Evolutionary conservation across 2,113 vertebrate species (phyloP).

Genomic region (Actenoides hombroni): DNA sequence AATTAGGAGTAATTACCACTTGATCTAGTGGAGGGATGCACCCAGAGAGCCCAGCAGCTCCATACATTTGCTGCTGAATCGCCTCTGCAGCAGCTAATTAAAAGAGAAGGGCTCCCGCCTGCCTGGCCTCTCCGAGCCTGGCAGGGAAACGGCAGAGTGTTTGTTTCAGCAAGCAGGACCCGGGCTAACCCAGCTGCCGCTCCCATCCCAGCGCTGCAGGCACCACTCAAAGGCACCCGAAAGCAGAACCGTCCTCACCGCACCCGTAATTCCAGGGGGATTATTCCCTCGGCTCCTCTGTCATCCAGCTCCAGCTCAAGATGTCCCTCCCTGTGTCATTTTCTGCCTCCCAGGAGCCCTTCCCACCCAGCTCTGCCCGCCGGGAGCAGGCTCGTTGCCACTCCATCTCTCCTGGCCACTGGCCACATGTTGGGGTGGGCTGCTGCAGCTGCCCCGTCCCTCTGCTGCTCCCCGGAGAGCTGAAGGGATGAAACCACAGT

Average conservation of each 20-base stretch:
- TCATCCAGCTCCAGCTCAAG: neutral
- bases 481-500: neutral
- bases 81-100: neutral
- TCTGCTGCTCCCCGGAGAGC: neutral
- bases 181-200: fast-evolving
- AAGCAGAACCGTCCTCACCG: neutral
- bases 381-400: neutral
- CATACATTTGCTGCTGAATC: neutral
- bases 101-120: neutral
- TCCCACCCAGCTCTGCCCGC: fast-evolving
- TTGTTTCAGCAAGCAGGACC: neutral
- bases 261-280: neutral
- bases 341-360: neutral
- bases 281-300: neutral
- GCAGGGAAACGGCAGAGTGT: neutral
- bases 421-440: neutral
- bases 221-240: fast-evolving
- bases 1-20: constrained; percentile 66
- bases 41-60: constrained; percentile 19
- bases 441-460: neutral
- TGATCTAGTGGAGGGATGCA: constrained; percentile 27
- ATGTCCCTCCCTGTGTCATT: neutral
- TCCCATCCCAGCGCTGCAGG: neutral
- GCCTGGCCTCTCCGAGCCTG: neutral
- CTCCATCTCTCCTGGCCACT: neutral